Conservation (phyloP, 2,888 invertebrate species). For the Zonitis immaculata region DNA sequence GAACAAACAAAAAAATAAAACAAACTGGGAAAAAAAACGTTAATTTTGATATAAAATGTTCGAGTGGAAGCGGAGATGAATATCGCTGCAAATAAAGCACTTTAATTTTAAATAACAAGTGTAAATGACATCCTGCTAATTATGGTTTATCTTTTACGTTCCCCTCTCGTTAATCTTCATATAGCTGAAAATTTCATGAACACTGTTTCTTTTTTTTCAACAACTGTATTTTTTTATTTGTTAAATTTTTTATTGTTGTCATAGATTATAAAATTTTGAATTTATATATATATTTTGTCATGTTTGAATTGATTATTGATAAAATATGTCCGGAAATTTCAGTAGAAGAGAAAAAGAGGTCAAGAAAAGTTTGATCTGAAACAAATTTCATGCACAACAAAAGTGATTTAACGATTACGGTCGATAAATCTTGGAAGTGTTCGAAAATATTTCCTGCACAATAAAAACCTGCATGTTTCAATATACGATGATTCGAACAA, state of each 20-base stretch:
- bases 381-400: conserved; percentile 12
- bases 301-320: neutral
- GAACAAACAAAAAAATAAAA: neutral
- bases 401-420: conserved; percentile 31
- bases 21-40: neutral
- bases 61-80: conserved; percentile 35
- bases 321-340: neutral
- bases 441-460: conserved; percentile 32
- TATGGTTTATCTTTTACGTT: conserved; percentile 50
- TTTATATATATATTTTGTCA: neutral
- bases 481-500: conserved; percentile 26
- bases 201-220: conserved; percentile 11
- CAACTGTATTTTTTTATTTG: neutral
- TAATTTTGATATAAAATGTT: conserved; percentile 28
- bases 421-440: conserved; percentile 32
- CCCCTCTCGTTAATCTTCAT: conserved; percentile 49
- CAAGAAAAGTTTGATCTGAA: neutral
- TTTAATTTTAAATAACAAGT: conserved; percentile 52
- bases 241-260: too few species aligned
- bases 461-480: conserved; percentile 31
- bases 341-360: neutral
- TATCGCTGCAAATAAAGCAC: conserved; percentile 37
- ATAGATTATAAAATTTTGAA: too few species aligned
- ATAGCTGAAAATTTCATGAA: conserved; percentile 43
- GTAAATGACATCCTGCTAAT: conserved; percentile 51